A percentile compares a stretch with the other conserved stretches of the same genome.
phyloP scores from a whole-genome alignment of 2,888 invertebrate genomes.

The Chaitophorus viminalis region DNA sequence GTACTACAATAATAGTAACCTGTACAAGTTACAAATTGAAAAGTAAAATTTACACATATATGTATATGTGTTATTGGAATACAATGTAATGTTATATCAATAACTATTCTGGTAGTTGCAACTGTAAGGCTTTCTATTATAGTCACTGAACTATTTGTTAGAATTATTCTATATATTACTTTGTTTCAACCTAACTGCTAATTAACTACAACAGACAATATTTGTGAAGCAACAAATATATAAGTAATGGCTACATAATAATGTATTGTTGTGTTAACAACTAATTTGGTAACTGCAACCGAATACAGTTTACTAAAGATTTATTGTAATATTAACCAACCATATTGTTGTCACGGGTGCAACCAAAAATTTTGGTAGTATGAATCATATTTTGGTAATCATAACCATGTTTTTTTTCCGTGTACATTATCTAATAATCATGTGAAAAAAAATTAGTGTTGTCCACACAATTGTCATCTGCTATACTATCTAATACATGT shows the following conservation, averaged over 20 bases:
- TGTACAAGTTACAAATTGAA: conserved; percentile 10
- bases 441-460: no score
- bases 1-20: neutral
- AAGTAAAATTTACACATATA: neutral
- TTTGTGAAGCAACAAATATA: conserved; percentile 16
- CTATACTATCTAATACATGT: no score
- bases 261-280: conserved; percentile 3
- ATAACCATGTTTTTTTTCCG: conserved; percentile 15
- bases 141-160: neutral
- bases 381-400: conserved; percentile 23
- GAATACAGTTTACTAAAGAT: conserved; percentile 21
- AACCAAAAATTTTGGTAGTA: conserved; percentile 27
- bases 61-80: neutral
- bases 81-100: neutral
- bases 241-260: conserved; percentile 8
- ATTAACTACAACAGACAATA: neutral
- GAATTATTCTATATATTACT: neutral
- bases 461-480: no score
- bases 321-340: conserved; percentile 17
- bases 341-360: conserved; percentile 23
- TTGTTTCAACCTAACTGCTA: conserved; percentile 18
- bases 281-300: neutral
- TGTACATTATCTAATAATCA: no score
- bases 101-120: conserved; percentile 1
- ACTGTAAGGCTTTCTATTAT: neutral